Evolutionary conservation across 1,140 invertebrate genomes (phyloP).

Genomic region (Pectinophora gossypiella): DNA sequence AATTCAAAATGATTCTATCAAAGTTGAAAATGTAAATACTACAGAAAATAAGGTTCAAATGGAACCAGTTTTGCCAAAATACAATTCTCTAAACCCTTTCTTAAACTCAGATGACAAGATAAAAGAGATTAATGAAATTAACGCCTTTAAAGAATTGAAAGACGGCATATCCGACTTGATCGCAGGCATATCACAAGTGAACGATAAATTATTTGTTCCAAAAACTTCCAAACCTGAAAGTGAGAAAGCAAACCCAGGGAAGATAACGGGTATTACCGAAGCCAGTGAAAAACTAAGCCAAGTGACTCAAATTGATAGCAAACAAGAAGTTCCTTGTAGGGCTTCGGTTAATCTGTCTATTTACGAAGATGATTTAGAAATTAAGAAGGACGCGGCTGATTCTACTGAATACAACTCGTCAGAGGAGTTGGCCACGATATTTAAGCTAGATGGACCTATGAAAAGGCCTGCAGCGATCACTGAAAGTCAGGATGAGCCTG

Average conservation of each 20-base stretch:
- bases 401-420: slow-evolving; percentile 78
- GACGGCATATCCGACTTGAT: slow-evolving; percentile 72
- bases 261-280: slow-evolving; percentile 59
- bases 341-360: slow-evolving; percentile 50
- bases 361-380: slow-evolving; percentile 61
- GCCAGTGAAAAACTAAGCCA: slow-evolving; percentile 75
- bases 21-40: slow-evolving; percentile 21
- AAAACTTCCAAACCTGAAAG: slow-evolving; percentile 35
- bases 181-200: slow-evolving; percentile 69
- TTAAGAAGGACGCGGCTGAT: slow-evolving; percentile 59
- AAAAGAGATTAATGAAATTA: slow-evolving; percentile 67
- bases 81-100: slow-evolving; percentile 56
- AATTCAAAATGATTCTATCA: slow-evolving; percentile 37
- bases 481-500: slow-evolving; percentile 30
- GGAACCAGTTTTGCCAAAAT: slow-evolving; percentile 14
- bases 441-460: slow-evolving; percentile 55
- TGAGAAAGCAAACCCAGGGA: slow-evolving; percentile 23
- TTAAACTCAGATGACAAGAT: slow-evolving; percentile 53
- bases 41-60: slow-evolving; percentile 16
- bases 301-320: slow-evolving; percentile 55
- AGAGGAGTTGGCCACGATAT: slow-evolving; percentile 78
- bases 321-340: slow-evolving; percentile 43
- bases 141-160: slow-evolving; percentile 71
- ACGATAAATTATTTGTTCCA: slow-evolving; percentile 63
- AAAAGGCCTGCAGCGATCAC: slow-evolving; percentile 8